Base-by-base conservation (phyloP, 2,113 vertebrate genomes). In the Xiphorhynchus elegans region DNA sequence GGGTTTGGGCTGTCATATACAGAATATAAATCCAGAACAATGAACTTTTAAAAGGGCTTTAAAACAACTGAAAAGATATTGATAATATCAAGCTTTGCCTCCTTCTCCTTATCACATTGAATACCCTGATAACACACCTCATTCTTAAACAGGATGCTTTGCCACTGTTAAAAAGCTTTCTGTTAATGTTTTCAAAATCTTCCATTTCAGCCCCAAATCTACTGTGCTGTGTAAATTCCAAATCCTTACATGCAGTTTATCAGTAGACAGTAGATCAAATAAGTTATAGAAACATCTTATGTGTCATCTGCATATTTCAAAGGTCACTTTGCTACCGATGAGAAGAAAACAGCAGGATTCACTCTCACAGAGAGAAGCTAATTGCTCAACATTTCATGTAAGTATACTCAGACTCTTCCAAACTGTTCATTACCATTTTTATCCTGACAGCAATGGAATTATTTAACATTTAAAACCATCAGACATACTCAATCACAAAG, bases 381-480 rank as follows among this genome's bases (percentile, higher is more conserved):
- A 96, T 95, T 94, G 89, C 91, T 95, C 93, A 94, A 7, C 83
- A 33, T 95, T 88, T 84, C 79, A 52, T 94, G 68, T 78, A 81
- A 90, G 88, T 88, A 80, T 55, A 85, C 59, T 85, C 68, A 93
- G 64, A 49, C 83, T 94, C 85, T 94, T 93, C 68, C 92, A 92
- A 96, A 44, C 92, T 95, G 76, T 92, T 97, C 93, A 92, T 96
- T 93, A 94, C 75, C 85, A 75, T 92, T 96, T 96, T 90, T 70
- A 74, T 33, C 52, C 85, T 81, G 72, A 74, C 75, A 86, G 56
- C 67, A 93, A 62, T 90, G 85, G 93, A 95, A 96, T 95, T 84
- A 92, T 88, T 96, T 97, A 92, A 93, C 88, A 95, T 94, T 95
- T 95, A 87, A 90, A 94, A 70, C 75, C 76, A 90, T 63, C 67